Conservation (phyloP, 37 sponge, comb jelly and placozoan genomes). For the Agelas oroides region DNA sequence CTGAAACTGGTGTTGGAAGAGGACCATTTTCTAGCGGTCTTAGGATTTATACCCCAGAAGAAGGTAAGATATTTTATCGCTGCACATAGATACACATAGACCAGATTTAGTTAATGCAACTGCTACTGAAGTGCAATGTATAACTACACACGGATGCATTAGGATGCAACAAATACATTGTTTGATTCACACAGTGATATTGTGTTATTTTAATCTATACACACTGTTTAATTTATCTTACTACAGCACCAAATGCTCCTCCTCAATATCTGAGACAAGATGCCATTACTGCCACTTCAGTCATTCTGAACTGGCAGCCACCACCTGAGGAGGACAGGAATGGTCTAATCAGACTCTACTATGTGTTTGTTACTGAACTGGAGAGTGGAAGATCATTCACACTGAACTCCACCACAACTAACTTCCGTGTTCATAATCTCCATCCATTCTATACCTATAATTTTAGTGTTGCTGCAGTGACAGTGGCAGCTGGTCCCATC, state of each 20-base stretch:
- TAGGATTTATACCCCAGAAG: slow-evolving; percentile 14
- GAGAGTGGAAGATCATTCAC: neutral
- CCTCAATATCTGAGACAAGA: neutral
- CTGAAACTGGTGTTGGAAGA: slow-evolving; percentile 11
- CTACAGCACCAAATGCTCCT: slow-evolving; percentile 23
- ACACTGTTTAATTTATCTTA: no score
- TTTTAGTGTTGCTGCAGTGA: slow-evolving; percentile 13
- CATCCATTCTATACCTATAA: slow-evolving; percentile 29
- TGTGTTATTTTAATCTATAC: no score
- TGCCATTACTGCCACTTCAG: slow-evolving; percentile 1
- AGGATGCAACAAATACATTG: no score
- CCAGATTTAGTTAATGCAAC: no score
- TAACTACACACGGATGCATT: no score
- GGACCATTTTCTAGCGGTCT: slow-evolving; percentile 36
- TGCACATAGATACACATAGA: neutral
- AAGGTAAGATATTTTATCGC: slow-evolving; percentile 5
- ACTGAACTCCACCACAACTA: neutral
- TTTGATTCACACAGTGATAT: no score
- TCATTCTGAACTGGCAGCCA: slow-evolving; percentile 28
- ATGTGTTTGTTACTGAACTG: neutral
- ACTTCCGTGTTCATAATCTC: neutral
- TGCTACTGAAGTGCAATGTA: no score
- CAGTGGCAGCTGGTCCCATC: slow-evolving; percentile 13
- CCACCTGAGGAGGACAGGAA: neutral
- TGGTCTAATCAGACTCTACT: slow-evolving; percentile 1